Evolutionary conservation across 2,888 invertebrate genomes (phyloP).

Genomic region (Pyralis farinalis): DNA sequence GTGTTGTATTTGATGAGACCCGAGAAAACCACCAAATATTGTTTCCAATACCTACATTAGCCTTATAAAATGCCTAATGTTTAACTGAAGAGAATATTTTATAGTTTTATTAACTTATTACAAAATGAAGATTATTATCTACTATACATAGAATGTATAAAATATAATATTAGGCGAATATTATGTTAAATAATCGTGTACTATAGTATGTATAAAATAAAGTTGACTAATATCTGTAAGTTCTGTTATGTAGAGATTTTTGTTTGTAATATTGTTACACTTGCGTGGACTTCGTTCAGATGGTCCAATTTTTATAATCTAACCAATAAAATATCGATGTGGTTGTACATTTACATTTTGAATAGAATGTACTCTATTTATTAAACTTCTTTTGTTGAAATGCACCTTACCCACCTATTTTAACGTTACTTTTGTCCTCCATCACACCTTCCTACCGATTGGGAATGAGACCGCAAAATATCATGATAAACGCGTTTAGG

Average conservation of each 20-base stretch:
- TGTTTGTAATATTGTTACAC: conserved; percentile 80
- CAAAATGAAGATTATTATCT: conserved; percentile 75
- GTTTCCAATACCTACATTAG: conserved; percentile 76
- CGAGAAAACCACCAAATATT: conserved; percentile 73
- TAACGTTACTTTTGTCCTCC: conserved; percentile 4
- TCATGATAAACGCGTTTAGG: no score
- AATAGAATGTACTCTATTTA: conserved; percentile 79
- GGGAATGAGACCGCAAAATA: no score
- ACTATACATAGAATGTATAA: conserved; percentile 79
- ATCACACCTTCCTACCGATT: not conserved
- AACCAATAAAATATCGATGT: conserved; percentile 81
- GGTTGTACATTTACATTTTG: conserved; percentile 80
- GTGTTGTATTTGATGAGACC: conserved; percentile 58
- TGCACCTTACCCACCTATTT: conserved; percentile 52
- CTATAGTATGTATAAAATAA: conserved; percentile 78
- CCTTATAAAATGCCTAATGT: conserved; percentile 77
- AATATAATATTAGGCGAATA: conserved; percentile 68
- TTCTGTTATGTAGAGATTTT: conserved; percentile 81
- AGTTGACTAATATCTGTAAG: conserved; percentile 80
- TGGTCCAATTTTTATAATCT: conserved; percentile 81
- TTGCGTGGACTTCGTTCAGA: conserved; percentile 71
- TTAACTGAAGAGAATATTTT: conserved; percentile 77
- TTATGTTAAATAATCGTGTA: conserved; percentile 78
- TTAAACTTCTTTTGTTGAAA: conserved; percentile 73
- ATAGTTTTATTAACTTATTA: conserved; percentile 81